These are phyloP conservation scores for Orius insidiosus DNA, from an alignment of 1,140 invertebrate genomes.

Conservation along the genomic window DNA sequence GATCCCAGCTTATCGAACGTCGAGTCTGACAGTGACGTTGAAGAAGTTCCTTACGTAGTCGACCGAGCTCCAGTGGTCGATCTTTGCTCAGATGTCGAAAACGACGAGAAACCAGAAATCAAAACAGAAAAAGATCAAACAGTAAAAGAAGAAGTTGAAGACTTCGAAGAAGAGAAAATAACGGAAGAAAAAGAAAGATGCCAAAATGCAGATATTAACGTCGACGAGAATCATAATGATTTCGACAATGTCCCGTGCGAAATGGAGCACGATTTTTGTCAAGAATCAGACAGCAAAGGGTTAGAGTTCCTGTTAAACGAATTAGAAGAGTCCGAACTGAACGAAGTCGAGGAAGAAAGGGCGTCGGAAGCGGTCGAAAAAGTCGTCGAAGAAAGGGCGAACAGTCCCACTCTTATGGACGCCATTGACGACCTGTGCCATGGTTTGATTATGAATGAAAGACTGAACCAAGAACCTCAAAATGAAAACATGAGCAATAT, in stretches of 20 bases:
- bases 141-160: not conserved
- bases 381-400: not conserved
- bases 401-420: not conserved
- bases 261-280: conserved; percentile 4
- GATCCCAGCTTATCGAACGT: too few species aligned
- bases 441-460: conserved; percentile 17
- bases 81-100: conserved; percentile 6
- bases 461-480: conserved; percentile 19
- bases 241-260: conserved; percentile 1
- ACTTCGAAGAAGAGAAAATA: not conserved
- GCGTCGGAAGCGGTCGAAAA: conserved; percentile 1
- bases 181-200: not conserved
- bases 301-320: too few species aligned
- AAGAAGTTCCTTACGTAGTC: too few species aligned
- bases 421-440: conserved; percentile 1
- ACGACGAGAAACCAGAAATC: not conserved
- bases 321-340: too few species aligned
- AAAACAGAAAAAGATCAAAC: conserved; percentile 2
- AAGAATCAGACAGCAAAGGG: conserved; percentile 1
- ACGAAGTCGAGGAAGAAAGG: too few species aligned
- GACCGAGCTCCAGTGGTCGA: not conserved
- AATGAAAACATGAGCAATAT: conserved; percentile 23
- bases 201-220: not conserved
- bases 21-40: too few species aligned
- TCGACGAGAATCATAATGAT: conserved; percentile 13